Conservation (phyloP, 2,888 invertebrate genomes). For the Tetropium fuscum region DNA sequence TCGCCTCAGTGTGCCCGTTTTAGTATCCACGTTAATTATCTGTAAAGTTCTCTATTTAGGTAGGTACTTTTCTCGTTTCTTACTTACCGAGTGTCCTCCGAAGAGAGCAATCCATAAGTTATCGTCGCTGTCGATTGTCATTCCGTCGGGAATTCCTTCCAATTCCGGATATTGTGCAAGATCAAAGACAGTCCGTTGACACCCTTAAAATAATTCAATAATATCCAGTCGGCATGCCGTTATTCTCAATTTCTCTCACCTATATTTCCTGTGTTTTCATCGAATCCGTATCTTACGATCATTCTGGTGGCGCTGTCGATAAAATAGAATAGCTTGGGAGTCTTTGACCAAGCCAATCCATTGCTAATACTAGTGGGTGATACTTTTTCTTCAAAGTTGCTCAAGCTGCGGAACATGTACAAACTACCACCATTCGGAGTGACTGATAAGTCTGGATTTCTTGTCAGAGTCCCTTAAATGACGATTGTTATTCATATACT, state of each 20-base stretch:
- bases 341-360: slow-evolving; percentile 79
- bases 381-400: slow-evolving; percentile 36
- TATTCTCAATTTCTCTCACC: slow-evolving; percentile 34
- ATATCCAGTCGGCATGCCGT: neutral
- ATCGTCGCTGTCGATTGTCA: slow-evolving; percentile 80
- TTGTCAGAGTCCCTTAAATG: slow-evolving; percentile 44
- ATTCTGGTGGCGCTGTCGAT: slow-evolving; percentile 76
- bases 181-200: slow-evolving; percentile 70
- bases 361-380: slow-evolving; percentile 74
- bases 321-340: slow-evolving; percentile 78
- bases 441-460: slow-evolving; percentile 43
- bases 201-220: slow-evolving; percentile 38
- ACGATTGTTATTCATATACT: too few relatives aligned
- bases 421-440: slow-evolving; percentile 42
- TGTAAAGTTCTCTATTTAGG: slow-evolving; percentile 43
- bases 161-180: slow-evolving; percentile 69
- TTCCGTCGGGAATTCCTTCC: slow-evolving; percentile 75
- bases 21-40: slow-evolving; percentile 67
- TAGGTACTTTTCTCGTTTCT: neutral
- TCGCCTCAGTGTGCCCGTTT: slow-evolving; percentile 61
- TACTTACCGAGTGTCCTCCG: slow-evolving; percentile 73
- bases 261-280: slow-evolving; percentile 68
- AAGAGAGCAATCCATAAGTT: slow-evolving; percentile 80
- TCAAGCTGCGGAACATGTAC: slow-evolving; percentile 27
- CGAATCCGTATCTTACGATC: slow-evolving; percentile 76